Evolutionary conservation across 2,888 invertebrate genomes (phyloP).

Genomic region (Graphium colonna): DNA sequence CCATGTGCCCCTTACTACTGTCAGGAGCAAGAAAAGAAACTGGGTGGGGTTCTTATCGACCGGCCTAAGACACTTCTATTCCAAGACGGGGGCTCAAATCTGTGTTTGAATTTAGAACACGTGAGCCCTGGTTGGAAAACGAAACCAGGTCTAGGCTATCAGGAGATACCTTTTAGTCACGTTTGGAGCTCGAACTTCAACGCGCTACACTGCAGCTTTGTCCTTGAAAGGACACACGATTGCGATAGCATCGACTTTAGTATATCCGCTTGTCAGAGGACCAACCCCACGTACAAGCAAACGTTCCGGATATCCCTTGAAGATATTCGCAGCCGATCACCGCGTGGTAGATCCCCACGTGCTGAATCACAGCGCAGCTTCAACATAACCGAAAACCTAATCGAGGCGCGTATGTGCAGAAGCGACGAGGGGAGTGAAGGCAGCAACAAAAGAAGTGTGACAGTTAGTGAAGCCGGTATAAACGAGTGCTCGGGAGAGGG

Average conservation of each 20-base stretch:
- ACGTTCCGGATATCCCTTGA: constrained; percentile 73
- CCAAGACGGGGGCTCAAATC: constrained; percentile 92
- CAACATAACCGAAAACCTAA: constrained; percentile 71
- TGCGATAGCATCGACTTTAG: constrained; percentile 72
- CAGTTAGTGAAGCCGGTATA: constrained; percentile 81
- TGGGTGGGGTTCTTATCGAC: constrained; percentile 93
- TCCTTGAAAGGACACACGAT: constrained; percentile 85
- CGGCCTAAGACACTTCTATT: constrained; percentile 93
- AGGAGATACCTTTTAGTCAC: constrained; percentile 94
- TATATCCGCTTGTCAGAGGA: constrained; percentile 69
- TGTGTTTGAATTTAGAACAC: constrained; percentile 94
- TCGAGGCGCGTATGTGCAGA: constrained; percentile 69
- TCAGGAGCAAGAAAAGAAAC: constrained; percentile 86
- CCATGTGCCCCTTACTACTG: constrained; percentile 95
- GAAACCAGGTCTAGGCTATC: constrained; percentile 92
- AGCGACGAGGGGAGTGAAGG: constrained; percentile 73
- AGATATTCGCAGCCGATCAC: constrained; percentile 67
- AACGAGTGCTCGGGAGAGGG: constrained; percentile 81
- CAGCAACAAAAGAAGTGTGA: constrained; percentile 72
- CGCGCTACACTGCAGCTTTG: constrained; percentile 94
- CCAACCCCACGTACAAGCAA: constrained; percentile 73
- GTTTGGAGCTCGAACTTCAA: constrained; percentile 93
- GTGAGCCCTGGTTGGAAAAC: constrained; percentile 93
- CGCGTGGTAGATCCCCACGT: constrained; percentile 69
- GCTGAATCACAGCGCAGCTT: constrained; percentile 50